A percentile compares a stretch with the other conserved stretches of the same genome.
Evolutionary conservation across 2,797 vertebrate genomes (phyloP).

Genomic region (Phalanger gymnotis): DNA sequence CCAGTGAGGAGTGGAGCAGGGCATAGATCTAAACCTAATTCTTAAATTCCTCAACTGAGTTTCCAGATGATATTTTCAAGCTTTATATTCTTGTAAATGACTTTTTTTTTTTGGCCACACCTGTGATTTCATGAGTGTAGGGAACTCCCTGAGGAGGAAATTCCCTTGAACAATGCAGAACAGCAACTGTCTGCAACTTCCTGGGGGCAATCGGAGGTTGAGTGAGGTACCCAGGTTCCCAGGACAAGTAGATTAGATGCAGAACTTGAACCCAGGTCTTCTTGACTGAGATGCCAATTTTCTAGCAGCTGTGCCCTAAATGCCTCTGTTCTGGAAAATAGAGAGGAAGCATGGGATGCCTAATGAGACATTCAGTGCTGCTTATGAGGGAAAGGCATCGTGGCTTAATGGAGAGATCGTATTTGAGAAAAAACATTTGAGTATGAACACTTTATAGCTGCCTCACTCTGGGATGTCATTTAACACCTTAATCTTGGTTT

Average conservation of each 20-base stretch:
- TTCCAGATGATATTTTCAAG: slow-evolving; percentile 22
- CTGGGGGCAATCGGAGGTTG: background rate
- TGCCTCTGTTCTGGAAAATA: background rate
- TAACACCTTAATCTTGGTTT: background rate
- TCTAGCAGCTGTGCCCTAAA: background rate
- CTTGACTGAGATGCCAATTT: background rate
- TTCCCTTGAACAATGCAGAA: background rate
- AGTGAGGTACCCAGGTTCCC: background rate
- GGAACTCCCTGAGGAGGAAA: background rate
- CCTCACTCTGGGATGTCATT: background rate
- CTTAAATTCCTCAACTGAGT: slow-evolving; percentile 30
- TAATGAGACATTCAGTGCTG: background rate
- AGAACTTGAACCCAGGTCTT: background rate
- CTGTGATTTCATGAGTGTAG: background rate
- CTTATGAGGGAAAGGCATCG: background rate
- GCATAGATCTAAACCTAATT: background rate
- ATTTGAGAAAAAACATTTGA: background rate
- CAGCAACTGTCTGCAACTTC: background rate
- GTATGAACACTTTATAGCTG: background rate
- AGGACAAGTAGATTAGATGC: background rate
- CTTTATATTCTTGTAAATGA: slow-evolving; percentile 40
- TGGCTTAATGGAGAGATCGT: background rate
- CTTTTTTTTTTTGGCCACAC: background rate
- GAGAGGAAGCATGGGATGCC: slow-evolving; percentile 42
- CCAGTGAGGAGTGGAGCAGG: background rate